Evolutionary conservation across 2,888 invertebrate species (phyloP), one percentile per base, ranked within the genome.

Genomic region (Nasonovia ribisnigri): DNA sequence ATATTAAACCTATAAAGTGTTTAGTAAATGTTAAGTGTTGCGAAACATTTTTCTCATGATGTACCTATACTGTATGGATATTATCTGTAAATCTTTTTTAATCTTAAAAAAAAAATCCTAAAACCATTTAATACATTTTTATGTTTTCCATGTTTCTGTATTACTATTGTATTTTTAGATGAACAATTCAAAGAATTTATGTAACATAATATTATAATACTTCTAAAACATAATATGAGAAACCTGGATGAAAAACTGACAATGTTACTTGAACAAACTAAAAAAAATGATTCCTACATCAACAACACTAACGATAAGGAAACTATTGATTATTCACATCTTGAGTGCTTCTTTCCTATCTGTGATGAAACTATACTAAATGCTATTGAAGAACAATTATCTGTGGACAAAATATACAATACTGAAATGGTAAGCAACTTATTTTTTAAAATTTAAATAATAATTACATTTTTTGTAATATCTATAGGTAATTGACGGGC

Each of bases 301-400:
- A 20, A 88, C 6, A 36, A 88, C 20, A 51, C 1, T 57, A 57
- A 51, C 5, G n/a, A 51, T 51, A 88, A 86, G 29, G 86, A 88
- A 20, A 51, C 29, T n/a, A 88, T 88, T 36, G 87, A 88, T 88
- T 88, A 88, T n/a, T 88, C 87, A 16, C 36, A 88, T 88, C 51
- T 88, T n/a, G 88, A 88, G 3, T 88, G 88, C 24, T 88, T 88
- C n/a, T 88, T 51, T 51, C 51, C 88, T 54, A 51, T 88, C n/a
- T 13, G 2, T 6, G 51, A 88, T 51, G 88, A 88, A 88, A 36
- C 48, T 88, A 51, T 36, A 51, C n/a, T 88, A 36, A 54, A 88
- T 54, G 20, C 13, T 88, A 88, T 88, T 51, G 88, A 88, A 54
- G 51, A 88, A 88, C 51, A 88, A 88, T 88, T 88, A n/a, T 88